Conservation (phyloP, 2,113 vertebrate genomes). For the Ifrita kowaldi region DNA sequence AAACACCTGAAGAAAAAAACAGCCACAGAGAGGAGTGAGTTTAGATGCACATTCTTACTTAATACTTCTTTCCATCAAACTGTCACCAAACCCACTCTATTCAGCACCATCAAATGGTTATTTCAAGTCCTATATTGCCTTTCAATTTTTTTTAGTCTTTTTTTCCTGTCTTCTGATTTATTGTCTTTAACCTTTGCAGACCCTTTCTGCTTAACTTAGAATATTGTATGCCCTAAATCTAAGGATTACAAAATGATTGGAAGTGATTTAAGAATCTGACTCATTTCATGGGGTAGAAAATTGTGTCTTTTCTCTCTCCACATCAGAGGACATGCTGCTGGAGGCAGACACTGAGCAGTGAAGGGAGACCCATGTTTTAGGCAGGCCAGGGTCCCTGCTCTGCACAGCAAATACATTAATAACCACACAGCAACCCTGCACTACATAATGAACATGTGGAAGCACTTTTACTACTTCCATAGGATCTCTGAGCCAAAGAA, state of each 20-base stretch:
- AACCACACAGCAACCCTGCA: slow-evolving; percentile 17
- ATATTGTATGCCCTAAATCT: slow-evolving; percentile 21
- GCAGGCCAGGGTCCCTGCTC: neutral
- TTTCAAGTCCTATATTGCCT: neutral
- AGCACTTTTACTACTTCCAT: slow-evolving; percentile 36
- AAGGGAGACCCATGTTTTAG: neutral
- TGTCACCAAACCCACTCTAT: neutral
- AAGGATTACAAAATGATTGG: slow-evolving; percentile 24
- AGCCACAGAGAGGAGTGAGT: neutral
- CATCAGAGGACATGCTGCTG: neutral
- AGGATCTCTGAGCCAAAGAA: slow-evolving; percentile 27
- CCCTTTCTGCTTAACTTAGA: slow-evolving; percentile 16
- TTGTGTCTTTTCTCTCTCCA: neutral
- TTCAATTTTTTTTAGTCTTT: neutral
- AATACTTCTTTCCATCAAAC: neutral
- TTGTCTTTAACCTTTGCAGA: neutral
- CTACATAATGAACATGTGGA: slow-evolving; percentile 57
- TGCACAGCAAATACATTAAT: slow-evolving; percentile 2
- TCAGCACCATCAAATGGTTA: neutral
- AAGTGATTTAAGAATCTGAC: slow-evolving; percentile 30
- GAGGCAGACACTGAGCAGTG: neutral
- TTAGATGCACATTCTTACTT: neutral
- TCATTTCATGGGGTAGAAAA: slow-evolving; percentile 11
- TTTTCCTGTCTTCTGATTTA: slow-evolving; percentile 18
- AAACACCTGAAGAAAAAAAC: neutral